Evolutionary conservation across 1,140 invertebrate genomes (phyloP), one percentile per base, ranked within the genome.

Genomic region (Musca domestica): DNA sequence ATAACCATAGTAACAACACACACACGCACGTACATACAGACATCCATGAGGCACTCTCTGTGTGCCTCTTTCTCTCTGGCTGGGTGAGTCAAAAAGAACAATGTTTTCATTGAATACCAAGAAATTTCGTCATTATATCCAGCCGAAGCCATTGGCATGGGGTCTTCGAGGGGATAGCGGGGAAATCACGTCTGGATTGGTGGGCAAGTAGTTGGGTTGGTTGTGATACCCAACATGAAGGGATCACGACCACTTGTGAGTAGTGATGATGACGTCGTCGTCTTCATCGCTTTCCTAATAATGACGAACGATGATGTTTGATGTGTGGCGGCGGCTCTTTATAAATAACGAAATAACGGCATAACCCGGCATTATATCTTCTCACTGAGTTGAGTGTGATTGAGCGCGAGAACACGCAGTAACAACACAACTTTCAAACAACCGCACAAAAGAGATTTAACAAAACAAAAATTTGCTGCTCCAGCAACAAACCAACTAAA

Each of bases 91-190:
- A 48, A 25, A 23, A 47, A 48, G 20, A 22, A 34, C 58, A 34
- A 41, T 41, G 34, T 64, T 65, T 65, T 65, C 64, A 65, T 51
- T 65, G 34, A 51, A 48, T 65, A 47, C 64, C 9, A 25, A 30
- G 14, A 65, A 65, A 65, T 65, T 65, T 65, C 64, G 64, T 65
- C 64, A 65, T 65, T 19, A 17, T 25, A 27, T 34, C 56, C 19
- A 10, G 17, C n/a, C 4, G 17, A 61, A 10, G 19, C 12, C 7
- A 51, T 9, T 41, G 7, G 41, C 52, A n/a, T 5, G 34, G 34
- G 52, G 12, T 1, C 25, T 23, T 20, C 2, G 27, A 7, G 56
- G 34, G 30, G 20, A 12, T 20, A 19, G 27, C 22, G n/a, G 19
- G 56, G 27, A 17, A 23, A 54, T 27, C 14, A 54, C 20, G 3